phyloP scores from a whole-genome alignment of 2,888 invertebrate species.

The Chesias legatella region DNA sequence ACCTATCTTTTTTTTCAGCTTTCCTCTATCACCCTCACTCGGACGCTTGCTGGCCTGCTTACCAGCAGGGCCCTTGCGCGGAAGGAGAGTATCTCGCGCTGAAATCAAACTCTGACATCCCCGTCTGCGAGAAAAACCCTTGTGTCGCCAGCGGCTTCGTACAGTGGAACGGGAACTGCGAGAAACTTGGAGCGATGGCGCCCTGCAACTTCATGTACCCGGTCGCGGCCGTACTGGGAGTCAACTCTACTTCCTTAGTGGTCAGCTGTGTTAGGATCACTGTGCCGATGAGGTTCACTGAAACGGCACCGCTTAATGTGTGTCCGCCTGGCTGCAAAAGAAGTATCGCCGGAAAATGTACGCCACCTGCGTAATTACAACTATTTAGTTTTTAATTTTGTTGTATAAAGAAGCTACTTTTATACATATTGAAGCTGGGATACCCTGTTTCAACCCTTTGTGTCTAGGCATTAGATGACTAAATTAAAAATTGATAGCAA shows the following conservation, averaged over 20 bases:
- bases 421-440: too few species aligned
- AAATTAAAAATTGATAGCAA: too few species aligned
- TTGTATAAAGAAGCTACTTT: too few species aligned
- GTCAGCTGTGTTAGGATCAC: constrained; percentile 77
- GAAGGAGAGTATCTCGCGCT: constrained; percentile 78
- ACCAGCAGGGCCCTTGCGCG: constrained; percentile 83
- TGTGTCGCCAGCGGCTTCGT: constrained; percentile 78
- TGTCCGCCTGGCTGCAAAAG: constrained; percentile 61
- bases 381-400: too few species aligned
- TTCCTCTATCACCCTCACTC: constrained; percentile 81
- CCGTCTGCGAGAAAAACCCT: constrained; percentile 82
- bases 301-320: constrained; percentile 3
- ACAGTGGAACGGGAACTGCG: constrained; percentile 69
- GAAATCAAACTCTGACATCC: constrained; percentile 68
- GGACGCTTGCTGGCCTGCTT: constrained; percentile 83
- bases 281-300: constrained; percentile 49
- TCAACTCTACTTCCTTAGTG: constrained; percentile 81
- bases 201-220: constrained; percentile 62
- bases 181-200: constrained; percentile 46
- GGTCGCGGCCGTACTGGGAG: constrained; percentile 69
- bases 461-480: too few species aligned
- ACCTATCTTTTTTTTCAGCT: constrained; percentile 63
- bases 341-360: constrained; percentile 49
- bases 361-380: constrained; percentile 22
- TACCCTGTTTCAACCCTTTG: too few species aligned